Conservation (phyloP, 2,797 vertebrate genomes). For the Caiman crocodilus region DNA sequence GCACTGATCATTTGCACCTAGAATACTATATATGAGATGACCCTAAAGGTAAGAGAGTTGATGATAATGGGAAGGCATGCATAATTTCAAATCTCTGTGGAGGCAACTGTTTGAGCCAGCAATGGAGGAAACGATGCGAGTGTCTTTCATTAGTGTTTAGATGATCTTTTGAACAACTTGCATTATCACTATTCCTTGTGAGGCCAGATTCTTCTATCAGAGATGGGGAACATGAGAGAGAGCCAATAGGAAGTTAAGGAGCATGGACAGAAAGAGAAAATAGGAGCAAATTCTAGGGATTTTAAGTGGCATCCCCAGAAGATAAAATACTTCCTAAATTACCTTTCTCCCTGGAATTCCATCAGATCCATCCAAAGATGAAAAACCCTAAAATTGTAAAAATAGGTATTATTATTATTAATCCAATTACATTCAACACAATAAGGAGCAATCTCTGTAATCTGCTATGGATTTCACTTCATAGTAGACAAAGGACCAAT, state of each 20-base stretch:
- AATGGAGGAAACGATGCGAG: too few relatives aligned
- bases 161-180: background rate
- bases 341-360: slow-evolving; percentile 86
- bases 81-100: background rate
- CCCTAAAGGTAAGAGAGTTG: background rate
- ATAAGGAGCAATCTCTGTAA: too few relatives aligned
- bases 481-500: too few relatives aligned
- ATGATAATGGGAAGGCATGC: background rate
- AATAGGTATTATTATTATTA: background rate
- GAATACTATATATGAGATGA: background rate
- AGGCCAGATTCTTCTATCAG: background rate
- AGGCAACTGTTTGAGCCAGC: rapidly evolving
- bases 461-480: too few relatives aligned
- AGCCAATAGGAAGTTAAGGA: background rate
- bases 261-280: background rate
- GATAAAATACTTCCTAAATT: background rate
- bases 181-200: background rate
- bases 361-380: slow-evolving; percentile 86
- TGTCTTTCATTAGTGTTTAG: background rate
- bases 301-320: background rate
- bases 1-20: background rate
- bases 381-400: slow-evolving; percentile 83
- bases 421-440: too few relatives aligned
- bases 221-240: background rate
- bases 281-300: background rate